Conservation (phyloP, 2,113 vertebrate species). For the Boulengeromyrus knoepffleri region DNA sequence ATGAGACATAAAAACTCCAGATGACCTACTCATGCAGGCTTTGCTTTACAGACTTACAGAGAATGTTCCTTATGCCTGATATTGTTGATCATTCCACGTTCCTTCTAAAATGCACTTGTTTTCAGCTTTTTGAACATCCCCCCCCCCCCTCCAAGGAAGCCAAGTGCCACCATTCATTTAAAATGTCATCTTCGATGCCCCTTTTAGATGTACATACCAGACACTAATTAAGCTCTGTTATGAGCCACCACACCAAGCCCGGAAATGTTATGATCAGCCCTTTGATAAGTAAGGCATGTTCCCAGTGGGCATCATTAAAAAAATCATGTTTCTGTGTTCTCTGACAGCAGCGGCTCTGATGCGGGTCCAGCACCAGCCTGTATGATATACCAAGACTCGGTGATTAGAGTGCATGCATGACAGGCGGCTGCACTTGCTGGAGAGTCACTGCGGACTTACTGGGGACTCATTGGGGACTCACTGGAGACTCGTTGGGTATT, state of each 20-base stretch:
- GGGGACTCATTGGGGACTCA: background rate
- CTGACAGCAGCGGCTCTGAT: background rate
- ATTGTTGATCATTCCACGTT: background rate
- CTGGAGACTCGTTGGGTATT: too few species aligned
- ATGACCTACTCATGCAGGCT: background rate
- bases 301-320: background rate
- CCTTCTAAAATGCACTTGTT: background rate
- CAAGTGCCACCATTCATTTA: background rate
- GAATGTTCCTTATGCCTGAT: background rate
- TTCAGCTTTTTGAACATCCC: background rate
- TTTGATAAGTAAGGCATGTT: background rate
- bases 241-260: background rate
- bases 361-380: background rate
- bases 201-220: background rate
- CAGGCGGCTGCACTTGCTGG: background rate
- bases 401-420: background rate
- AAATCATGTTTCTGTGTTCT: background rate
- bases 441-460: background rate
- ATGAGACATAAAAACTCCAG: background rate
- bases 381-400: background rate
- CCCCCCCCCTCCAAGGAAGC: background rate
- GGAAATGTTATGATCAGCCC: background rate
- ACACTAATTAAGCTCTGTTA: background rate
- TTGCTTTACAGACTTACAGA: background rate
- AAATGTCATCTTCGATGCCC: background rate